Base-by-base conservation (phyloP, 53 echinoderm and acorn worm species). In the Holothuria scabra region DNA sequence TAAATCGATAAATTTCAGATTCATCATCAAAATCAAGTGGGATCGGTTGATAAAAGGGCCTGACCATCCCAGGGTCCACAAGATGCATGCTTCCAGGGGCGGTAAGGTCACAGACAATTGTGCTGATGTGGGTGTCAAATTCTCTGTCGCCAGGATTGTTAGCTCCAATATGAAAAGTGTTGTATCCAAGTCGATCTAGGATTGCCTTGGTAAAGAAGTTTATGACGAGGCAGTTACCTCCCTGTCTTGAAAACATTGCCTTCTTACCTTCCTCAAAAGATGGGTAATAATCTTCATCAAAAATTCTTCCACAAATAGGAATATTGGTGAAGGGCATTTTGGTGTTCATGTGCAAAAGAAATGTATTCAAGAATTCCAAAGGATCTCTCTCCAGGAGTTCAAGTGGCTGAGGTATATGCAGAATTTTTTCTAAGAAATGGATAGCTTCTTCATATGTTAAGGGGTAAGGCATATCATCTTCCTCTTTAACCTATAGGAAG, bases 101-200 rank as follows among this genome's bases (percentile, higher is more conserved):
- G 72, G 46, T 72, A 8, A 72, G 72, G 24, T 72, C 46, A 46
- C 72, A 46, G 44, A 72, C 44, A 9, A 72, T 72, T 22, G 72
- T 72, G 25, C 72, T 72, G 32, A 72, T 22, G 22, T 72, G 72
- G 19, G 24, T 44, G 72, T 72, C 72, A 26, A 72, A 72, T n/a
- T 25, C 14, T 21, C 23, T 28, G 0, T 72, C 72, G 8, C 72
- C 72, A 48, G 72, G 72, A 33, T 44, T 72, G 46, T 72, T 72
- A 5, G 72, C 72, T 48, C 72, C 72, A n/a, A 72, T 33, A 28
- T 72, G 72, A 48, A 72, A 72, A 22, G 72, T 72, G 5, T 72
- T 38, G 48, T 25, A 72, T 19, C 72, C 72, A 35, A 72, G 41
- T 22, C 46, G 12, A 72, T 72, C 72, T 44, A 72, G 26, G 25